Conservation (phyloP, 2,113 vertebrate genomes). For the Diphyllodes magnificus region DNA sequence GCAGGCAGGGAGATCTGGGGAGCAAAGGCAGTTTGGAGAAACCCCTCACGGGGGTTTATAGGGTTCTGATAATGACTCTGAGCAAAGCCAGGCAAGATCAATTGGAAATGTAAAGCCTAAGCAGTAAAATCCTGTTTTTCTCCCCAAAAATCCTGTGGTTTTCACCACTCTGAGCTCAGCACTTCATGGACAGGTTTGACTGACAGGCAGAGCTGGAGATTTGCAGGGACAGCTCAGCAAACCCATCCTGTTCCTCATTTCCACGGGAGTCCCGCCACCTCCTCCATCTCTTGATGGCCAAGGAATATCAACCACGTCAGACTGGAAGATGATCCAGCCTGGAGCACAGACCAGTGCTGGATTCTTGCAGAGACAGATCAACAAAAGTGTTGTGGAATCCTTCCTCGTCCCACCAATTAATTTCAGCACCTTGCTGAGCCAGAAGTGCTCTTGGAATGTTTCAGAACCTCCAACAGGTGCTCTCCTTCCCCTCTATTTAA, state of each 20-base stretch:
- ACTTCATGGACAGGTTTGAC: not conserved
- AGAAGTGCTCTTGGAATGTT: not conserved
- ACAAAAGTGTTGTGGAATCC: not conserved
- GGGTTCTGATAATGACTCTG: rapidly evolving
- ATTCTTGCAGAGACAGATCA: not conserved
- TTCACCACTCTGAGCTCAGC: not conserved
- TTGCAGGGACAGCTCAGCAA: not conserved
- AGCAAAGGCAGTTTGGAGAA: not conserved
- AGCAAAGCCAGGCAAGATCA: not conserved
- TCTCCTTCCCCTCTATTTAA: not conserved
- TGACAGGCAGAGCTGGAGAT: not conserved
- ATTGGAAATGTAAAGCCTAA: not conserved
- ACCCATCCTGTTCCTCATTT: rapidly evolving
- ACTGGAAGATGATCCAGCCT: not conserved
- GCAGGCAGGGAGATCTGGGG: not conserved
- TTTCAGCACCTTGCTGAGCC: not conserved
- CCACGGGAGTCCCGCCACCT: not conserved
- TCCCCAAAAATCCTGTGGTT: not conserved
- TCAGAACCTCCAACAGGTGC: rapidly evolving
- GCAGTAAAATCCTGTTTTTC: rapidly evolving
- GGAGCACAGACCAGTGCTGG: not conserved
- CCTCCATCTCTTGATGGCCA: not conserved
- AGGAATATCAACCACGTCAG: rapidly evolving
- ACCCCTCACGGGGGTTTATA: not conserved
- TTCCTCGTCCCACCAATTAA: not conserved